These are phyloP conservation scores for Apteryx owenii DNA, from an alignment of 2,113 vertebrate species.

Conservation along the genomic window DNA sequence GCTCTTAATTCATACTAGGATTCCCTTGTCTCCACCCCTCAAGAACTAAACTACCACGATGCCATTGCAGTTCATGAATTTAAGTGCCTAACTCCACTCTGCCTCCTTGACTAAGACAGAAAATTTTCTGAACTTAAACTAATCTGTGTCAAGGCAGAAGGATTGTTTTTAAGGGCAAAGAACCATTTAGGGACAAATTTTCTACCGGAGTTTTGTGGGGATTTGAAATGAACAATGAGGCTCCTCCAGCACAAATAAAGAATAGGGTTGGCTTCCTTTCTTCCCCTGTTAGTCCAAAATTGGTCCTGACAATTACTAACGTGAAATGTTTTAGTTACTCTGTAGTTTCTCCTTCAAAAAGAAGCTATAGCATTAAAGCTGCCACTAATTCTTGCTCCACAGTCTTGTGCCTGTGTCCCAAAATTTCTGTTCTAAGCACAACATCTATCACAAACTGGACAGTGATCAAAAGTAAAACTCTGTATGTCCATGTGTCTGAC, in stretches of 20 bases:
- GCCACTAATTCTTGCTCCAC: background rate
- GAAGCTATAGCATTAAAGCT: background rate
- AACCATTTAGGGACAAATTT: background rate
- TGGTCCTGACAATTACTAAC: background rate
- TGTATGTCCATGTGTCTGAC: fast-evolving
- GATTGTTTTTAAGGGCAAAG: background rate
- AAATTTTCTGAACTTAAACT: background rate
- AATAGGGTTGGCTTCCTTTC: background rate
- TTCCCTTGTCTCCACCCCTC: fast-evolving
- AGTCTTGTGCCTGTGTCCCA: background rate
- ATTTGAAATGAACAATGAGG: background rate
- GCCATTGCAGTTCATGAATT: background rate
- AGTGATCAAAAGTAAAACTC: background rate
- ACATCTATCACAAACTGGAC: background rate
- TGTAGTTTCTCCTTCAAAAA: background rate
- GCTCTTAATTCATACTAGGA: background rate
- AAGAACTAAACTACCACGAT: background rate
- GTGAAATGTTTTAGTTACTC: background rate
- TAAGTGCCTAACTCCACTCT: background rate
- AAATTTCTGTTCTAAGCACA: background rate
- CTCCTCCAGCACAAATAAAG: background rate
- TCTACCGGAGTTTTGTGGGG: background rate
- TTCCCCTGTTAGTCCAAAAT: background rate
- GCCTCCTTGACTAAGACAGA: background rate
- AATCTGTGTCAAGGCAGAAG: background rate